A percentile compares a stretch with the other conserved stretches of the same genome.
These are phyloP conservation scores for Dynastes grantii DNA, from an alignment of 2,888 invertebrate genomes.

Conservation along the genomic window DNA sequence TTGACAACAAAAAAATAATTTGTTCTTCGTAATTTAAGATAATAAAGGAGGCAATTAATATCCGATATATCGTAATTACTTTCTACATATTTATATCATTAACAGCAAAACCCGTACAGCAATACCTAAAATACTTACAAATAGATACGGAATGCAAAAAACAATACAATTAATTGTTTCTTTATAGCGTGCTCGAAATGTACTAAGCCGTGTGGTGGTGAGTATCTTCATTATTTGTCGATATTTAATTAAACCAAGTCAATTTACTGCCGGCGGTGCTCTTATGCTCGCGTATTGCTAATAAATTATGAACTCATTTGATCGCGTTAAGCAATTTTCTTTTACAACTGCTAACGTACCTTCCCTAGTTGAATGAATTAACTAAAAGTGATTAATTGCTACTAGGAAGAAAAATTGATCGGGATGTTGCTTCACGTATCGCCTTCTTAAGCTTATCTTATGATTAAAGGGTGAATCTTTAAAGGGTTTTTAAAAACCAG, in stretches of 20 bases:
- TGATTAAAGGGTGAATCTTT: no score
- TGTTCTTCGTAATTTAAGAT: no score
- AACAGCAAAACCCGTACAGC: no score
- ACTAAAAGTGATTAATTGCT: constrained; percentile 21
- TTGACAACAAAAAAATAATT: no score
- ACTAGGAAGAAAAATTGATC: no score
- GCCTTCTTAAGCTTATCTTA: no score
- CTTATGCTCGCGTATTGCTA: neutral
- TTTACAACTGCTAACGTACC: neutral
- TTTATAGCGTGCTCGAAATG: neutral
- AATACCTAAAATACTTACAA: no score
- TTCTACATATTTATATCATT: no score
- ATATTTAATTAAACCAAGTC: constrained; percentile 27
- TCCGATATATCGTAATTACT: no score
- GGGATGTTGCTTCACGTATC: no score
- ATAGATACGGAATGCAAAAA: neutral
- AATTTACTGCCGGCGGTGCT: constrained; percentile 10
- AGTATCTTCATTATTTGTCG: constrained; percentile 36
- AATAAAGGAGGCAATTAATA: no score
- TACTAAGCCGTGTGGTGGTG: neutral
- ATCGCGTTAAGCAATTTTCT: constrained; percentile 22
- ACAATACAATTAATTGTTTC: constrained; percentile 36
- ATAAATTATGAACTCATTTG: constrained; percentile 19
- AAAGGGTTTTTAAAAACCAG: no score
- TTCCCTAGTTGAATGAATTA: constrained; percentile 13